These are phyloP conservation scores for Cotesia chilonis DNA, from an alignment of 1,140 invertebrate genomes.

Conservation along the genomic window DNA sequence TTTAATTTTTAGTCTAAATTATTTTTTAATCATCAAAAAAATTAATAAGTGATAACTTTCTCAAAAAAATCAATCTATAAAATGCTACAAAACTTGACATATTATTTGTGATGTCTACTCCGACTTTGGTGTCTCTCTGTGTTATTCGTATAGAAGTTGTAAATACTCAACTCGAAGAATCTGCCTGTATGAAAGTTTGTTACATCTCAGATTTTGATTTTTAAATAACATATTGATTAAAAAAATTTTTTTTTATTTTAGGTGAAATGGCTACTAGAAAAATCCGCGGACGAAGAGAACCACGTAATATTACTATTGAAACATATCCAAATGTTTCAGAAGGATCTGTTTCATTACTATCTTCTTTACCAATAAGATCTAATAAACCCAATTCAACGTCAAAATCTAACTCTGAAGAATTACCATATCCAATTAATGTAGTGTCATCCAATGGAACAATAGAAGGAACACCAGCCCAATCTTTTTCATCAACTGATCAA, in stretches of 20 bases:
- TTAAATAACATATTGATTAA: slow-evolving; percentile 22
- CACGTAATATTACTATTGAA: slow-evolving; percentile 72
- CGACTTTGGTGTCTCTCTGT: slow-evolving; percentile 68
- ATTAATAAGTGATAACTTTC: too few species aligned
- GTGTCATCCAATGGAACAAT: slow-evolving; percentile 59
- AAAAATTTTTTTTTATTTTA: slow-evolving; percentile 32
- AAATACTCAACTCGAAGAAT: slow-evolving; percentile 55
- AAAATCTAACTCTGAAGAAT: slow-evolving; percentile 62
- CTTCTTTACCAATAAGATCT: slow-evolving; percentile 38
- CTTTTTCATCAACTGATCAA: slow-evolving; percentile 65
- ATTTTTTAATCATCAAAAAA: too few species aligned
- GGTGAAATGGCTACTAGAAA: slow-evolving; percentile 59
- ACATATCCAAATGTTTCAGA: slow-evolving; percentile 70
- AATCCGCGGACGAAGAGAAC: slow-evolving; percentile 69
- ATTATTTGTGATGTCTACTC: slow-evolving; percentile 58
- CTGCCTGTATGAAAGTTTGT: slow-evolving; percentile 46
- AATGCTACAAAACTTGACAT: background rate
- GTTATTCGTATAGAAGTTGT: slow-evolving; percentile 69
- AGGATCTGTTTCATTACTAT: slow-evolving; percentile 51
- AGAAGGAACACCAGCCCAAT: slow-evolving; percentile 53
- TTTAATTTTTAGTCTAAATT: too few species aligned
- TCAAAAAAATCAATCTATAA: background rate
- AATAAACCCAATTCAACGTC: slow-evolving; percentile 53
- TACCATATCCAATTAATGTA: slow-evolving; percentile 58
- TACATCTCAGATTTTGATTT: slow-evolving; percentile 7